phyloP scores from a whole-genome alignment of 2,113 vertebrate species.

The Xiphophorus hellerii region DNA sequence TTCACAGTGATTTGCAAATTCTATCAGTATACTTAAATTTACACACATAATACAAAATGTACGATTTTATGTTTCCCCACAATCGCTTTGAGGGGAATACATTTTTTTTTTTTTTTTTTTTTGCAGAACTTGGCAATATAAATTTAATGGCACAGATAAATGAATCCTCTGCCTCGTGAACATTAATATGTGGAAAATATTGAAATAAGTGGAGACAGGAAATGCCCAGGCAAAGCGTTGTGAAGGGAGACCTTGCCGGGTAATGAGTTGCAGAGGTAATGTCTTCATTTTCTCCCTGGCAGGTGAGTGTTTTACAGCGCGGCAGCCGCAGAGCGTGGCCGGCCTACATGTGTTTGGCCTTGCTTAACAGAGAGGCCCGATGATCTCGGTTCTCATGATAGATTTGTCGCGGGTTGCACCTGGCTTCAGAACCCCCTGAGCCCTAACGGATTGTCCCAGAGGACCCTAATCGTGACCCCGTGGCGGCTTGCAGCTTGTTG shows the following conservation, averaged over 20 bases:
- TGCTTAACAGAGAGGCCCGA: constrained; percentile 81
- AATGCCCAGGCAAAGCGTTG: constrained; percentile 43
- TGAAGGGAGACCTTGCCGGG: constrained; percentile 10
- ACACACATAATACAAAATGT: constrained; percentile 77
- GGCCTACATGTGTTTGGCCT: constrained; percentile 81
- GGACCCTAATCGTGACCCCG: constrained; percentile 78
- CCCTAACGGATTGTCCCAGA: constrained; percentile 57
- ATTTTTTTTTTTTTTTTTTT: constrained; percentile 25
- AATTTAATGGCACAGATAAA: constrained; percentile 77
- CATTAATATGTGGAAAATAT: constrained; percentile 53
- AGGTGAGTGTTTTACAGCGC: constrained; percentile 65
- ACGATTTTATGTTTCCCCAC: constrained; percentile 72
- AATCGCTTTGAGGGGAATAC: constrained; percentile 73
- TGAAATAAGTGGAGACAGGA: constrained; percentile 44
- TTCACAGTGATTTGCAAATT: constrained; percentile 72
- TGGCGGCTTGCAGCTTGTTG: constrained; percentile 51
- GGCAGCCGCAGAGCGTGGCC: constrained; percentile 64
- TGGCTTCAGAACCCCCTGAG: constrained; percentile 81
- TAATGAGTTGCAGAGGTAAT: constrained; percentile 30
- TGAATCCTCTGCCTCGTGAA: constrained; percentile 51
- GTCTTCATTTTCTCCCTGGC: constrained; percentile 64
- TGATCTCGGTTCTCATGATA: constrained; percentile 81
- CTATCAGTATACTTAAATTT: constrained; percentile 68
- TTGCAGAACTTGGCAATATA: constrained; percentile 69
- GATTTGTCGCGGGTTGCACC: constrained; percentile 81